Base-by-base conservation (phyloP, 2,113 vertebrate genomes). In the Steatornis caripensis region DNA sequence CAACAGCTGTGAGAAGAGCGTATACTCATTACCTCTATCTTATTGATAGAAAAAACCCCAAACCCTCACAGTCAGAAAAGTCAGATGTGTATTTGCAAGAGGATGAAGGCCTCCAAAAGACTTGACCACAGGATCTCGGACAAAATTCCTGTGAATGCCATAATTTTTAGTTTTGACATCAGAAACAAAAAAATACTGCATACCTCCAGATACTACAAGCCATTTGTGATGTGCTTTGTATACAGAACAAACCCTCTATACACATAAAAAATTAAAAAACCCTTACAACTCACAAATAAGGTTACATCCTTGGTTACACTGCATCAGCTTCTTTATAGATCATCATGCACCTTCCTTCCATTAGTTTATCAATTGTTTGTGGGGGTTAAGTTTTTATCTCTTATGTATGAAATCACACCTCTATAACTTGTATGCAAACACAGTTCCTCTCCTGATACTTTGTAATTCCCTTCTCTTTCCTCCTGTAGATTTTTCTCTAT, bases 91-190 rank as follows among this genome's bases (percentile, higher is more conserved):
- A 16, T 20, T 69, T 72, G 11, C 17, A 83, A 65, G 51, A 51
- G 5, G 5, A 60, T 39, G 6, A 65, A 84, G 29, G 20, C 8
- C n/a, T 65, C 4, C 21, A 34, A 65, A 91, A 65, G 23, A 23
- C 10, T 22, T 51, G 9, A 46, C 43, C 12, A 48, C 17, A 58
- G n/a, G 74, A 43, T 57, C 21, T 45, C 18, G 32, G 20, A n/a
- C 4, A 72, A 78, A 84, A 48, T 45, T 83, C 9, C 6, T 0
- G 0, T 37, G 10, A 39, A 41, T 54, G 11, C 18, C 24, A 18
- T 5, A 34, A 11, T 29, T 94, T 66, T 79, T 27, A 48, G 1
- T 65, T 82, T 18, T 87, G n/a, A 20, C 15, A 23, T 9, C 17
- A 58, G 26, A 60, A 75, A 53, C 54, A 0, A 82, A 84, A 78